Conservation (phyloP, 2,113 vertebrate species). For the Oreochromis aureus region DNA sequence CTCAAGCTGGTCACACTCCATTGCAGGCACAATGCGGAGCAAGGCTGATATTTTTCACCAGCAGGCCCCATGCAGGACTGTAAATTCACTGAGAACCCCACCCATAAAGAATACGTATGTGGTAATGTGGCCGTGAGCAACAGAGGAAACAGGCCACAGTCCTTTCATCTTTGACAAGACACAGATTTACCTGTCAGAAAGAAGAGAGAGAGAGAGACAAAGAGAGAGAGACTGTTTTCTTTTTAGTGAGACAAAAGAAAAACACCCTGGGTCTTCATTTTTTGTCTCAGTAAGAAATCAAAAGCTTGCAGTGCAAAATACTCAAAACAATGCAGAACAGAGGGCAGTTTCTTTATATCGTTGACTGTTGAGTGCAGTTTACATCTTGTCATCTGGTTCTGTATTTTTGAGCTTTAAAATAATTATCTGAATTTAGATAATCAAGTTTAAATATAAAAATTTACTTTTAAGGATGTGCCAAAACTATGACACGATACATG, state of each 20-base stretch:
- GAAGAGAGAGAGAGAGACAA: neutral
- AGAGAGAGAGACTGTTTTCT: neutral
- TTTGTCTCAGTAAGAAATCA: neutral
- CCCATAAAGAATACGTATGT: slow-evolving; percentile 5
- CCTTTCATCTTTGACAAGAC: slow-evolving; percentile 56
- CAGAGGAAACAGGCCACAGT: neutral
- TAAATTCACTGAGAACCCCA: neutral
- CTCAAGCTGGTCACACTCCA: neutral
- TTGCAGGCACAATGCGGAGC: neutral
- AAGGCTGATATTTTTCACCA: neutral
- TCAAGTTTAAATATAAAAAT: neutral
- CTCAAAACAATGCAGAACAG: neutral
- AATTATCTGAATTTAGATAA: neutral
- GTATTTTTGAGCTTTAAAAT: neutral
- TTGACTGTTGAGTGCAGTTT: neutral
- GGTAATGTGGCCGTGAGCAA: neutral
- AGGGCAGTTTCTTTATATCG: neutral
- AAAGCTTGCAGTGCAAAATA: neutral
- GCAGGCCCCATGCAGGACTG: neutral
- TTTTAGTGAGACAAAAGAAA: slow-evolving; percentile 18
- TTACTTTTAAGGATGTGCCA: neutral
- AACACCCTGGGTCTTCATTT: neutral
- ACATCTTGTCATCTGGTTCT: neutral
- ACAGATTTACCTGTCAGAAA: slow-evolving; percentile 43
- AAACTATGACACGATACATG: neutral